Evolutionary conservation across 2,113 vertebrate genomes (phyloP).

Genomic region (Calidris pygmaea): DNA sequence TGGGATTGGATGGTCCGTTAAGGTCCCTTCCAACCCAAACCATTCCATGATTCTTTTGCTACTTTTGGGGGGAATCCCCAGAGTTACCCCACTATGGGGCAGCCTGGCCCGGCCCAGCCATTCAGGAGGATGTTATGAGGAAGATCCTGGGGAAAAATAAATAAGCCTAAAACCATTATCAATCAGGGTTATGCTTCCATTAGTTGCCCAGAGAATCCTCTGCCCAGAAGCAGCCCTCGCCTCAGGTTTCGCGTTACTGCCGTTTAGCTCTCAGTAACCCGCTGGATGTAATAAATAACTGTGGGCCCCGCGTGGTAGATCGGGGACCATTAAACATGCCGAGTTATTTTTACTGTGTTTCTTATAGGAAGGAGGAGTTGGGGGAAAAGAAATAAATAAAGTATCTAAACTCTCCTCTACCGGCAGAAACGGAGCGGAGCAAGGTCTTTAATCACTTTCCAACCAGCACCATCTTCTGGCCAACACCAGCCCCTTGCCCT

Average conservation of each 20-base stretch:
- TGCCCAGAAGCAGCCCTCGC: neutral
- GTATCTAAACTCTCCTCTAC: neutral
- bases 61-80: neutral
- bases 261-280: slow-evolving; percentile 18
- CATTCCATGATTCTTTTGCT: neutral
- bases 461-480: slow-evolving; percentile 68
- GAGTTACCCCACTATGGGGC: neutral
- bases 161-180: slow-evolving; percentile 24
- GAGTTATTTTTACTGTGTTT: slow-evolving; percentile 11
- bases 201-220: slow-evolving; percentile 29
- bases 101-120: neutral
- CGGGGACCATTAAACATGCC: neutral
- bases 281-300: slow-evolving; percentile 49
- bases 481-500: neutral
- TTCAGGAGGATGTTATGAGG: neutral
- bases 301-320: neutral
- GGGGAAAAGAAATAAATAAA: accelerated
- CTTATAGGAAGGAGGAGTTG: neutral
- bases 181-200: slow-evolving; percentile 47
- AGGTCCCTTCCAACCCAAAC: neutral
- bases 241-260: slow-evolving; percentile 7
- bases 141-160: slow-evolving; percentile 30
- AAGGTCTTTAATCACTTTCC: slow-evolving; percentile 5
- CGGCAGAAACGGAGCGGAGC: accelerated
- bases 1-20: neutral